Base-by-base conservation (phyloP, 2,888 invertebrate genomes). In the Trichogramma evanescens region DNA sequence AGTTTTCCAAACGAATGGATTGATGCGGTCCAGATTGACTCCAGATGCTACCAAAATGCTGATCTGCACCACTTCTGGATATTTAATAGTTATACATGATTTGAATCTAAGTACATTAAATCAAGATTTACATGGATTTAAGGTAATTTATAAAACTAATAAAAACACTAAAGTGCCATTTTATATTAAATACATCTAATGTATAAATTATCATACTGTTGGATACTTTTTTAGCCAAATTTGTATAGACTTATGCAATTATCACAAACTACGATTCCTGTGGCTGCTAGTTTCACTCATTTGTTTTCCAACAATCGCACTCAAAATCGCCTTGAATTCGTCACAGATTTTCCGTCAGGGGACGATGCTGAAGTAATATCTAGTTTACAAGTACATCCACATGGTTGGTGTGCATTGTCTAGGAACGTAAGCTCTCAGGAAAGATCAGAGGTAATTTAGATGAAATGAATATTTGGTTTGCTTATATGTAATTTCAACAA, bases 301-400 rank as follows among this genome's bases (percentile, higher is more conserved):
- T 81, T 95, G 54, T 95, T 95, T 75, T 86, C 88, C 45, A 81
- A 82, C 51, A 82, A 81, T 56, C 84, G 91, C 56, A 84, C 83
- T 68, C 83, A 88, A 68, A 96, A 96, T 78, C 82, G 95, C 49
- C 86, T 95, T 4, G 95, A 96, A 78, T 87, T 95, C 71, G 85
- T 96, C 9, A 87, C 89, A 1, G 96, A 96, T 80, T 95, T 95
- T 78, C 94, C 95, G 0, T 80, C 81, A 5, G 85, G 85, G 1
- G 91, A 94, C 73, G 91, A 93, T 65, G 94, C 95, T 0, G 93
- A 94, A 77, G 90, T 93, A 59, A 91, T 96, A 65, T 90, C 93
- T 67, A 92, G 95, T 2, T 80, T 96, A 62, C 88, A 91, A 83
- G 86, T 93, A 64, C 94, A 94, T 77, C 94, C 94, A 0, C 88